phyloP scores from a whole-genome alignment of 2,113 vertebrate species.

The Chauna torquata region DNA sequence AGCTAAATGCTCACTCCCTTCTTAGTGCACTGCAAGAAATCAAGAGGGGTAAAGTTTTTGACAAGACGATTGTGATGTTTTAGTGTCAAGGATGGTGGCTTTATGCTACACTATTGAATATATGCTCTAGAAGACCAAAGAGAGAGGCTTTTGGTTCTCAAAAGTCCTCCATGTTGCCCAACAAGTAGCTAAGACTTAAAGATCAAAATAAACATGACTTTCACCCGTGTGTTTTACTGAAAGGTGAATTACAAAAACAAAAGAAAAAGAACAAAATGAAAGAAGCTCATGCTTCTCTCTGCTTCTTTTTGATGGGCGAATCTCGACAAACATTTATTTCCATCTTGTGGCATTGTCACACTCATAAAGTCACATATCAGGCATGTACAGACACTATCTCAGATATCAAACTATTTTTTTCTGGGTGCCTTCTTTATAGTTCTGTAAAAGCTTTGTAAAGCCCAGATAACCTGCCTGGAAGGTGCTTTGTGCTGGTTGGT shows the following conservation, averaged over 20 bases:
- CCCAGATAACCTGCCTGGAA: background rate
- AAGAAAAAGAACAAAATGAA: background rate
- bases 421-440: background rate
- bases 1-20: background rate
- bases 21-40: background rate
- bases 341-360: background rate
- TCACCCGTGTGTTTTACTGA: background rate
- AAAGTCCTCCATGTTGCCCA: background rate
- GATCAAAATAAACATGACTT: background rate
- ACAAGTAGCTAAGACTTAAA: background rate
- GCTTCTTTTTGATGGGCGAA: background rate
- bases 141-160: background rate
- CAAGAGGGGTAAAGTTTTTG: background rate
- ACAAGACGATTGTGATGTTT: background rate
- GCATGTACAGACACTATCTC: background rate
- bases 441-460: background rate
- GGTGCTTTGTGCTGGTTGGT: background rate
- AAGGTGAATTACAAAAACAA: background rate
- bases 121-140: background rate
- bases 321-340: background rate
- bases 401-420: background rate
- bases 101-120: background rate
- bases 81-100: background rate
- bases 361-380: background rate
- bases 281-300: background rate